Base-by-base conservation (phyloP, 2,113 vertebrate species). In the Brienomyrus brachyistius region DNA sequence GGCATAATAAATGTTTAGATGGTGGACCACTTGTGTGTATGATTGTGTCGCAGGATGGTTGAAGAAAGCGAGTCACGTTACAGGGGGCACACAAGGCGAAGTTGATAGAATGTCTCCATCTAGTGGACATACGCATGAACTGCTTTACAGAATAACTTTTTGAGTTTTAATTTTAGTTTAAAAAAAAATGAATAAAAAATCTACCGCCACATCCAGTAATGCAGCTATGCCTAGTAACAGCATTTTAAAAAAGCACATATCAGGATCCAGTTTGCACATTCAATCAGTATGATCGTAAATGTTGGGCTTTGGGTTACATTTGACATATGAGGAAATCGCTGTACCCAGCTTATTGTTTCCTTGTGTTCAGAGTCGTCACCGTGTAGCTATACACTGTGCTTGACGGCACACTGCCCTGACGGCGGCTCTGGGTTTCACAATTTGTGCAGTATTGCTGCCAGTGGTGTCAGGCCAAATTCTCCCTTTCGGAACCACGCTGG, bases 101-200 rank as follows among this genome's bases (percentile, higher is more conserved):
- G 47, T 2, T 89, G 19, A 83, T 51, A 54, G 59, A 89, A 35
- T 83, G 74, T 52, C 51, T 17, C 88, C 88, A 89, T 89, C 88
- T 89, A 35, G 88, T 89, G 88, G 88, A 82, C 48, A 47, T 35
- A 4, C 0, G 23, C 48, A 15, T 54, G 51, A 87, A 87, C 85
- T 54, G 17, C 50, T 31, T 54, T 87, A 15, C n/a, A 51, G 21
- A 50, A 86, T 86, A 51, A 50, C 74, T 15, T 77, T 6, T 77
- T 2, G 5, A 43, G 3, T 13, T 6, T 59, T 21, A 59, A 23
- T 23, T 59, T 70, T 13, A n/a, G 52, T 31, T 77, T 10, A 11
- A 77, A 19, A 77, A 19, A 66, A 23, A 66, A 43, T 21, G 19
- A 62, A 62, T 23, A 62, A 59, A 23, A 59, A 59, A 59, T 35